These are phyloP conservation scores for Pseudococcus jackbeardsleyi DNA, from an alignment of 2,888 invertebrate species.

Conservation along the genomic window DNA sequence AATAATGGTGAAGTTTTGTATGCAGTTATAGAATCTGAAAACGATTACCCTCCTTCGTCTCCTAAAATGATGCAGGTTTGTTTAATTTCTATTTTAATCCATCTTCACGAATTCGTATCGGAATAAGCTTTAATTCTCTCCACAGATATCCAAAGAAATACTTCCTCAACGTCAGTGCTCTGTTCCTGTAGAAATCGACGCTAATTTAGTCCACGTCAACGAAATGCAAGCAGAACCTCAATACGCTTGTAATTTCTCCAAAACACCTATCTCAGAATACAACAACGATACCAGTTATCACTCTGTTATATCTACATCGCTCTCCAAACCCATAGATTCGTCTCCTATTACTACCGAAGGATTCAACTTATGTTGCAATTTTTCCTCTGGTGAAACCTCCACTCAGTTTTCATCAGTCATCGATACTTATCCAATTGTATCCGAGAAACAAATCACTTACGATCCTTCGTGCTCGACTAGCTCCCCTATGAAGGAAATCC, in stretches of 20 bases:
- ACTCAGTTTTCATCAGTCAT: slow-evolving; percentile 40
- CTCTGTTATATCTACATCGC: slow-evolving; percentile 53
- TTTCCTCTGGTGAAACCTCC: background rate
- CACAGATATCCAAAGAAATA: slow-evolving; percentile 54
- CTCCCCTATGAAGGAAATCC: slow-evolving; percentile 2
- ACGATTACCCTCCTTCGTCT: slow-evolving; percentile 19
- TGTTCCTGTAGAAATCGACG: slow-evolving; percentile 9
- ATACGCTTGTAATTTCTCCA: slow-evolving; percentile 28
- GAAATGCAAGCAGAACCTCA: slow-evolving; percentile 2
- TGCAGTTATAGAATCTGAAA: slow-evolving; percentile 53
- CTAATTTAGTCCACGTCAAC: slow-evolving; percentile 19
- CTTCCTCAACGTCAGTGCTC: slow-evolving; percentile 25
- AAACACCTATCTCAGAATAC: slow-evolving; percentile 23
- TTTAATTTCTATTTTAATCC: background rate
- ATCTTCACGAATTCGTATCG: background rate
- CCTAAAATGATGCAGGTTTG: slow-evolving; percentile 39
- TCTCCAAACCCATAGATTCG: slow-evolving; percentile 46
- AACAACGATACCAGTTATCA: background rate
- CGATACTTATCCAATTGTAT: slow-evolving; percentile 30
- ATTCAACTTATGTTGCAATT: slow-evolving; percentile 57
- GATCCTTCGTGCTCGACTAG: background rate
- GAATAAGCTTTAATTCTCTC: background rate
- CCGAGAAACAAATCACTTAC: slow-evolving; percentile 22
- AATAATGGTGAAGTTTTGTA: slow-evolving; percentile 60
- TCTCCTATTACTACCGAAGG: slow-evolving; percentile 27